A percentile compares a stretch with the other conserved stretches of the same genome.
Evolutionary conservation across 2,113 vertebrate species (phyloP).

Genomic region (Ia io): DNA sequence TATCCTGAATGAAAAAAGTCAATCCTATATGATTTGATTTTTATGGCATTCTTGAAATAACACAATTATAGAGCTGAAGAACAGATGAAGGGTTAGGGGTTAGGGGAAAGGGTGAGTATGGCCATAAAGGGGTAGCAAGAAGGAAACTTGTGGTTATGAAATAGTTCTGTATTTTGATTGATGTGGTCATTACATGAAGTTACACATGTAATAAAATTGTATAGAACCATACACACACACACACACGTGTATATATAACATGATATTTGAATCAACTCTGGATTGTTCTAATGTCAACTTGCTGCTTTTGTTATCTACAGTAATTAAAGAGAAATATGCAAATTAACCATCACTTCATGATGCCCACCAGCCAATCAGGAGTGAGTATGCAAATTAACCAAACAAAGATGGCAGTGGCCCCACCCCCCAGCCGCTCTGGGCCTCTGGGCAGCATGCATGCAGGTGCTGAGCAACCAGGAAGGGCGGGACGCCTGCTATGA

Average conservation of each 20-base stretch:
- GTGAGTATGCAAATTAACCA: no score
- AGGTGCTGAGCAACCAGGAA: no score
- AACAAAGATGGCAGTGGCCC: no score
- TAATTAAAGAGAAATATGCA: no score
- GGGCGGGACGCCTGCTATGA: no score
- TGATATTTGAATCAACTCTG: neutral
- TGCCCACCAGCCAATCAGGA: no score
- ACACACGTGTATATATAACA: neutral
- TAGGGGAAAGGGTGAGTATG: neutral
- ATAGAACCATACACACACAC: neutral
- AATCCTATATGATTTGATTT: neutral
- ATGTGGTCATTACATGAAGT: neutral
- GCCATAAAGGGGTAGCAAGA: neutral
- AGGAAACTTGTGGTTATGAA: neutral
- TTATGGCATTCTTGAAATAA: neutral
- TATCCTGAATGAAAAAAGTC: neutral
- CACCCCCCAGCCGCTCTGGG: no score
- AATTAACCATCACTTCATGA: no score
- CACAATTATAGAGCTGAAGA: neutral
- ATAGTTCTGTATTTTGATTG: neutral
- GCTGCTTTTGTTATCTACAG: neutral
- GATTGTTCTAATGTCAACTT: neutral
- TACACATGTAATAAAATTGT: neutral
- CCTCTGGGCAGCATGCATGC: no score
- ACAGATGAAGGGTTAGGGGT: neutral